These are phyloP conservation scores for Margaritifera margaritifera DNA, from an alignment of 2,888 invertebrate species.

Conservation along the genomic window DNA sequence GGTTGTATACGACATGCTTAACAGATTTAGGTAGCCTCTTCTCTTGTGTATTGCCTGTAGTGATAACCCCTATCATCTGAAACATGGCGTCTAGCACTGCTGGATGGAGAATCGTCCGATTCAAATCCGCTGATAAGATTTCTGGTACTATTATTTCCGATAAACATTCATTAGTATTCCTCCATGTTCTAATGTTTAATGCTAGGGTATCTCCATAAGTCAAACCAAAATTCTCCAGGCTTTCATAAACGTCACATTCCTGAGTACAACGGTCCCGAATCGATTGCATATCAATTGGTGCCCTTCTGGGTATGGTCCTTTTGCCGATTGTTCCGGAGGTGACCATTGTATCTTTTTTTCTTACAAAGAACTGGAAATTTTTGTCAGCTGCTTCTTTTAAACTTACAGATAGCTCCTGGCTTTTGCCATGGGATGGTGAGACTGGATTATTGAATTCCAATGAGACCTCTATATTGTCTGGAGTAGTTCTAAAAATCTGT, in stretches of 20 bases:
- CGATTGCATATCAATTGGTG: conserved; percentile 7
- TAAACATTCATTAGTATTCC: conserved; percentile 35
- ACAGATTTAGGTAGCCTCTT: conserved; percentile 41
- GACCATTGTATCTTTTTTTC: neutral
- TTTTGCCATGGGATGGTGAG: neutral
- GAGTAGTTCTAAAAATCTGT: neutral
- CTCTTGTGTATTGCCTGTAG: conserved; percentile 18
- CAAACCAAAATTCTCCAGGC: conserved; percentile 24
- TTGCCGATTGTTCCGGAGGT: too few species aligned
- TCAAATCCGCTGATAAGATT: conserved; percentile 26
- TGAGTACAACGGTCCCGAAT: conserved; percentile 20
- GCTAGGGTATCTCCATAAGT: conserved; percentile 30
- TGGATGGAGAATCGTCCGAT: conserved; percentile 43
- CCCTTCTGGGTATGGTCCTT: too few species aligned
- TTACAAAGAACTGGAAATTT: neutral
- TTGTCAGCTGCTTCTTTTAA: too few species aligned
- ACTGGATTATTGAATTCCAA: neutral
- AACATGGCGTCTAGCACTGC: conserved; percentile 47
- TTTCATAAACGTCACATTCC: conserved; percentile 20
- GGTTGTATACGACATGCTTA: conserved; percentile 27
- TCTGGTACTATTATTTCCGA: conserved; percentile 34
- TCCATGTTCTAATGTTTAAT: conserved; percentile 27
- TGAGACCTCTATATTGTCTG: neutral
- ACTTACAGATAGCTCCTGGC: neutral
- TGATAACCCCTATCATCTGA: conserved; percentile 40